Base-by-base conservation (phyloP, 2,888 invertebrate species). In the Cheilosia soror region DNA sequence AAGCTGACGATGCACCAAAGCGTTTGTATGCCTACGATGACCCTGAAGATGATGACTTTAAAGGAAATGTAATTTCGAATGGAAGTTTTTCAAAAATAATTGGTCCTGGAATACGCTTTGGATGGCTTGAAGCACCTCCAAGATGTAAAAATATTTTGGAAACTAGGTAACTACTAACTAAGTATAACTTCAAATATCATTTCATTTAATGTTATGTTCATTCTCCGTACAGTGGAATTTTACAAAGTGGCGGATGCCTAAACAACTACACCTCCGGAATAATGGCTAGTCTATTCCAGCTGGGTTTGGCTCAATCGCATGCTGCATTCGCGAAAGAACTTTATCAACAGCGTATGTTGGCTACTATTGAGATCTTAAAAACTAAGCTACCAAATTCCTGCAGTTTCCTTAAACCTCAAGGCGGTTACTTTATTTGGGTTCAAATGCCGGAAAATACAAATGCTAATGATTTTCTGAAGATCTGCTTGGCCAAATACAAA, bases 61-160 rank as follows among this genome's bases (percentile, higher is more conserved):
- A 90, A 25, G 94, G 94, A 0, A 93, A 94, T 89, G 93, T 95
- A 4, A 92, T 95, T 44, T 95, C 95, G 0, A 95, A 95, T 89
- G 94, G 94, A 27, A 93, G 94, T 1, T 95, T 95, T 89, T 94
- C 95, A 0, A 95, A 95, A 91, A 93, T 95, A 62, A 89, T 95
- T 73, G 93, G 93, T 0, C 95, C 95, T 0, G 95, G 94, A 0
- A 88, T 95, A 15, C 92, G 95, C n/a, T 89, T 95, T 13, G 95
- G 95, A 3, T 95, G 95, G 95, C 90, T 95, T 29, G 95, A 95
- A 89, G 93, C 93, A 25, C 93, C 94, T 2, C 89, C 92, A 3
- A 90, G 92, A 31, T 84, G 93, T 13, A 92, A 92, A 44, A 89
- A 90, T 0, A 88, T 91, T 37, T 87, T 94, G 3, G 90, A 91